phyloP scores from a whole-genome alignment of 2,888 invertebrate genomes.

The Lottia scabra region DNA sequence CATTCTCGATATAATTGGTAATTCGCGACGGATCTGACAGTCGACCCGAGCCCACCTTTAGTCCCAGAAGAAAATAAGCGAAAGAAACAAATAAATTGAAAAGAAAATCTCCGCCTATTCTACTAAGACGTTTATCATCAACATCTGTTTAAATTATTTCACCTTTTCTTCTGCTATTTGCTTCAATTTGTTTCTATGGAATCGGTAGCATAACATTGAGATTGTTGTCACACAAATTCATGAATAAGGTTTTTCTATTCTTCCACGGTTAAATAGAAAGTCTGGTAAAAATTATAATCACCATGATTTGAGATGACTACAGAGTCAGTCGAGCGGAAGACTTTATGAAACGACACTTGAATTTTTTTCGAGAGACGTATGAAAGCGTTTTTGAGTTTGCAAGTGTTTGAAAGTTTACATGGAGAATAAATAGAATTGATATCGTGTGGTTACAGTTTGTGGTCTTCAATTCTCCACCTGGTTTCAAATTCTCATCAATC shows the following conservation, averaged over 20 bases:
- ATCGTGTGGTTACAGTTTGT: too few relatives aligned
- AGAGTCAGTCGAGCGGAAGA: not conserved
- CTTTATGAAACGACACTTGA: not conserved
- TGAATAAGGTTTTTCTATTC: too few relatives aligned
- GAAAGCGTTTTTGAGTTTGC: not conserved
- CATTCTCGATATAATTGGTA: too few relatives aligned
- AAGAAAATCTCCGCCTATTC: not conserved
- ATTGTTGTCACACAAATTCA: not conserved
- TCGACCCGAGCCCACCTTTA: too few relatives aligned
- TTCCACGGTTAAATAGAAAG: not conserved
- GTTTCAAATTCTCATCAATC: slow-evolving; percentile 1
- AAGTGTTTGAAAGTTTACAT: slow-evolving; percentile 1
- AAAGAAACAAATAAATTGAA: not conserved
- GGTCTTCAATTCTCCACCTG: not conserved
- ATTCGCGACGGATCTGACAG: too few relatives aligned
- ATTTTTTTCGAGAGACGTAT: not conserved
- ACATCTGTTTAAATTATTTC: not conserved
- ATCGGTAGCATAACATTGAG: not conserved
- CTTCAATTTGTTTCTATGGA: not conserved
- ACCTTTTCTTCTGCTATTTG: slow-evolving; percentile 1
- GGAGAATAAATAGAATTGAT: not conserved
- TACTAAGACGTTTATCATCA: not conserved
- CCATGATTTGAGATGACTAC: not conserved
- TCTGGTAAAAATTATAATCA: not conserved
- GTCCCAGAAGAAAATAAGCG: too few relatives aligned